Evolutionary conservation across 1,140 invertebrate species (phyloP).

Genomic region (Anadara kagoshimensis): DNA sequence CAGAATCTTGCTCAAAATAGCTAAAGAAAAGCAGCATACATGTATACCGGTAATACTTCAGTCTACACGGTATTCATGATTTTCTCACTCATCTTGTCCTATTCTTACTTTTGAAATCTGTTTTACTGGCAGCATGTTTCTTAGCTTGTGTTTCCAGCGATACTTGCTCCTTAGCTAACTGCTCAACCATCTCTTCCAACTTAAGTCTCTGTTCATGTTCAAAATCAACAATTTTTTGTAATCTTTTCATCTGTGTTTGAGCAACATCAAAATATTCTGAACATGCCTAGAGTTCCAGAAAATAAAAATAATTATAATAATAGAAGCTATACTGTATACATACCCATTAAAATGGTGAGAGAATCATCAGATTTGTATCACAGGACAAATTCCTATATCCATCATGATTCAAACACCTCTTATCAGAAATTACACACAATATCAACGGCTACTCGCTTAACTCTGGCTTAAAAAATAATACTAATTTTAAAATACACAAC

Average conservation of each 20-base stretch:
- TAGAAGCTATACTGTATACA: neutral
- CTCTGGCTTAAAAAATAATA: too few species aligned
- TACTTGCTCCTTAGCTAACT: constrained; percentile 96
- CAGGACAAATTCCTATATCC: neutral
- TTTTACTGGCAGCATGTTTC: constrained; percentile 37
- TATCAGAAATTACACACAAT: too few species aligned
- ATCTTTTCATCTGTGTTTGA: constrained; percentile 89
- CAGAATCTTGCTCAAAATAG: too few species aligned
- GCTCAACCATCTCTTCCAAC: constrained; percentile 98
- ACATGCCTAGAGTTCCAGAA: constrained; percentile 81
- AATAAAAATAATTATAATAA: neutral
- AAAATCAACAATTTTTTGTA: constrained; percentile 93
- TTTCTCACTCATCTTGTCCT: too few species aligned
- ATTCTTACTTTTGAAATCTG: too few species aligned
- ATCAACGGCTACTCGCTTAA: too few species aligned
- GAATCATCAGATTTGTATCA: neutral
- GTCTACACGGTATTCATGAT: too few species aligned
- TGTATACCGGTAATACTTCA: too few species aligned
- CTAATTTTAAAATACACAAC: too few species aligned
- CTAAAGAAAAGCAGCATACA: too few species aligned
- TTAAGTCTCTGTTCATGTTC: constrained; percentile 94
- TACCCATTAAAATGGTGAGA: neutral
- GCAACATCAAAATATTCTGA: constrained; percentile 91
- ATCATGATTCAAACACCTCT: too few species aligned
- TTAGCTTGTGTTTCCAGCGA: constrained; percentile 83